phyloP scores from a whole-genome alignment of 2,797 vertebrate species.

The Sus cebifrons region DNA sequence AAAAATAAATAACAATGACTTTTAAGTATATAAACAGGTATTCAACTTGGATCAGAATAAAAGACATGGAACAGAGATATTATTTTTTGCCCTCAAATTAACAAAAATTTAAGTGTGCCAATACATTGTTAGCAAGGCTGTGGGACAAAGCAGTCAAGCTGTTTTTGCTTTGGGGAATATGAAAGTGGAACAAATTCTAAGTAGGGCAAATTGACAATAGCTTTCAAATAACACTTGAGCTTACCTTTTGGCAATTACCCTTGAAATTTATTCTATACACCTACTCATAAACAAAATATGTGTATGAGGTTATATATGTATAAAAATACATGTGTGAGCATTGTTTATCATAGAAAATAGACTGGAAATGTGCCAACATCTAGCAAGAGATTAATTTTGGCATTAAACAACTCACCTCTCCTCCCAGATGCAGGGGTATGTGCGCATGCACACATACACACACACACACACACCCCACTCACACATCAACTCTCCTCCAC shows the following conservation, averaged over 20 bases:
- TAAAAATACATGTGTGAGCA: neutral
- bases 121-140: neutral
- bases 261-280: neutral
- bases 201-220: neutral
- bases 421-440: neutral
- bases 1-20: neutral
- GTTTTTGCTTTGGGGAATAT: neutral
- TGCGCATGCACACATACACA: too few relatives aligned
- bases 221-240: neutral
- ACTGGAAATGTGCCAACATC: neutral
- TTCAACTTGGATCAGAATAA: conserved; percentile 9
- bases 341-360: conserved; percentile 25
- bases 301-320: neutral
- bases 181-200: neutral
- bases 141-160: neutral
- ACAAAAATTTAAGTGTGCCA: conserved; percentile 42
- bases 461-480: neutral
- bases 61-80: neutral
- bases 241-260: neutral
- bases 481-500: neutral
- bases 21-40: neutral
- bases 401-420: neutral
- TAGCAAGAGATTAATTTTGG: neutral
- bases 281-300: neutral
- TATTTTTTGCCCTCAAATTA: conserved; percentile 11